phyloP scores from a whole-genome alignment of 2,888 invertebrate genomes.

The Phortica okadai region DNA sequence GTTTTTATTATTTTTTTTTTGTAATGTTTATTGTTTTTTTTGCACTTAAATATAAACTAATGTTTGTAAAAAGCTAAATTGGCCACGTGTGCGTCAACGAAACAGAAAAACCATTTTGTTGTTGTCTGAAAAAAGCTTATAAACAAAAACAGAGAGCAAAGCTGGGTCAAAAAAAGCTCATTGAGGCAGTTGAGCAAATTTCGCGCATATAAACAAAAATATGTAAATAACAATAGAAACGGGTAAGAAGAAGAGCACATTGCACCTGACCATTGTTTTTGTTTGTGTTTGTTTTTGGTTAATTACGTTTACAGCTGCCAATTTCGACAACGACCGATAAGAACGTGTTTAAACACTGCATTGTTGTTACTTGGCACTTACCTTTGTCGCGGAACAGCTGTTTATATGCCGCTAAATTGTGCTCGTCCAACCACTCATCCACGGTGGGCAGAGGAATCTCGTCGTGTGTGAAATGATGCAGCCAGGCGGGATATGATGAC shows the following conservation, averaged over 20 bases:
- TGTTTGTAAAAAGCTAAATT: neutral
- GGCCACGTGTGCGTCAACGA: too few relatives aligned
- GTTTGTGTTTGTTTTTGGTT: neutral
- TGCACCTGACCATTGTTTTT: neutral
- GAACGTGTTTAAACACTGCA: neutral
- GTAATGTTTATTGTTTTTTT: neutral
- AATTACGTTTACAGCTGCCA: neutral
- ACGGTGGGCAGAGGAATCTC: constrained; percentile 79
- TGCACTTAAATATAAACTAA: neutral
- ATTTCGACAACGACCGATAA: neutral
- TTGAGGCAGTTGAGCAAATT: neutral
- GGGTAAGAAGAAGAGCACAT: too few relatives aligned
- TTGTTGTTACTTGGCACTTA: constrained; percentile 76
- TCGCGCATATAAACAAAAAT: constrained; percentile 7
- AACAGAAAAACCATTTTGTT: neutral
- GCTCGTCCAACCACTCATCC: constrained; percentile 86
- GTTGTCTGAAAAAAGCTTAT: constrained; percentile 5
- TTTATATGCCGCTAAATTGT: constrained; percentile 83
- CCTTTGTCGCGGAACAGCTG: constrained; percentile 85
- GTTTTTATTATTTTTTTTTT: constrained; percentile 15
- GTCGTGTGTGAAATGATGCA: constrained; percentile 72
- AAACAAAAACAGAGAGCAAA: constrained; percentile 6
- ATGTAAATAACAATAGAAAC: too few relatives aligned
- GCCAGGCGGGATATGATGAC: constrained; percentile 70
- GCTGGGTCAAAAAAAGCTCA: neutral